A percentile compares a stretch with the other conserved stretches of the same genome.
Evolutionary conservation across 1,140 invertebrate genomes (phyloP).

Genomic region (Limonius californicus): DNA sequence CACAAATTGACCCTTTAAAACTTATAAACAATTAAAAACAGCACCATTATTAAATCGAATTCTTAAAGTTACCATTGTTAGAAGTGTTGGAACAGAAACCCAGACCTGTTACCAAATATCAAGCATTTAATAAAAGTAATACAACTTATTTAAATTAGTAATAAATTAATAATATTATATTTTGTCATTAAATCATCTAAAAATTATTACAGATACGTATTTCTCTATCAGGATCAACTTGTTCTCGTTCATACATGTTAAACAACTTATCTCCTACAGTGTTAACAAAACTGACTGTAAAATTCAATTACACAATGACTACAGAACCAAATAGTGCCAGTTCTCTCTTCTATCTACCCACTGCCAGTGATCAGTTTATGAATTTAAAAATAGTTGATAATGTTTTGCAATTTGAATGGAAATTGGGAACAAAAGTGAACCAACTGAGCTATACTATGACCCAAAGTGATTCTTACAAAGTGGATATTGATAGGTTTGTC

Average conservation of each 20-base stretch:
- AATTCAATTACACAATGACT: background rate
- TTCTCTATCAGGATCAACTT: slow-evolving; percentile 53
- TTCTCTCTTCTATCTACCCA: slow-evolving; percentile 49
- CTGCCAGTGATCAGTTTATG: slow-evolving; percentile 64
- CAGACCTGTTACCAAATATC: too few species aligned
- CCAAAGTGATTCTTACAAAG: slow-evolving; percentile 60
- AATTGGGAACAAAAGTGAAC: slow-evolving; percentile 58
- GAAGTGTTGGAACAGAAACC: too few species aligned
- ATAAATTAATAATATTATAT: slow-evolving; percentile 2
- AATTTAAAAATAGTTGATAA: slow-evolving; percentile 75
- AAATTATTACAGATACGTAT: slow-evolving; percentile 29
- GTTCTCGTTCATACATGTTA: slow-evolving; percentile 69
- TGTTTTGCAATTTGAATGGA: slow-evolving; percentile 72
- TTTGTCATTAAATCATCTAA: slow-evolving; percentile 14
- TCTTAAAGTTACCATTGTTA: too few species aligned
- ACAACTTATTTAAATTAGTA: too few species aligned
- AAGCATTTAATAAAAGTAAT: too few species aligned
- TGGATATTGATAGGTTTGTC: slow-evolving; percentile 49
- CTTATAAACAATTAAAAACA: too few species aligned
- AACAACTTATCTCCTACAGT: slow-evolving; percentile 61
- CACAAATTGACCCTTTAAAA: too few species aligned
- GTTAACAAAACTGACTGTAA: slow-evolving; percentile 51
- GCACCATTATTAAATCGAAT: too few species aligned
- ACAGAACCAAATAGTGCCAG: slow-evolving; percentile 19
- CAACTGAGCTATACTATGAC: slow-evolving; percentile 31